phyloP scores from a whole-genome alignment of 2,797 vertebrate species.

The Pantherophis vulpinus region DNA sequence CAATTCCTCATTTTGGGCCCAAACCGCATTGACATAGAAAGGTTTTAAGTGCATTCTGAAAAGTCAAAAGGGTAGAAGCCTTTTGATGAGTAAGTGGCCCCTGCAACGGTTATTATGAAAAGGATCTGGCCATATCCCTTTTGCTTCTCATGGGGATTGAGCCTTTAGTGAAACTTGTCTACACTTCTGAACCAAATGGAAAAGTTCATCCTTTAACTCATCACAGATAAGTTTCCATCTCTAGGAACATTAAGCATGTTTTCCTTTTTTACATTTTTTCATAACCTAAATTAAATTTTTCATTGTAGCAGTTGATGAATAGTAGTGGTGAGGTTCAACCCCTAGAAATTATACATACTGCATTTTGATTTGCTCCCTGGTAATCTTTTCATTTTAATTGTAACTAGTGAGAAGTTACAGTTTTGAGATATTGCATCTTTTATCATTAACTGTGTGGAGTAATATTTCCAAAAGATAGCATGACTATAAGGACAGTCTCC shows the following conservation, averaged over 20 bases:
- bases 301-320: neutral
- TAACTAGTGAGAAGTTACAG: neutral
- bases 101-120: neutral
- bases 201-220: neutral
- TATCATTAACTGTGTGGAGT: neutral
- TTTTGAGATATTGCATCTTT: conserved; percentile 6
- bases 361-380: neutral
- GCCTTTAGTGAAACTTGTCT: neutral
- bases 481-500: neutral
- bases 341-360: neutral
- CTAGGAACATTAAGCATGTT: neutral
- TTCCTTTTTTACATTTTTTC: neutral
- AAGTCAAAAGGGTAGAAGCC: neutral
- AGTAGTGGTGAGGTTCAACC: neutral
- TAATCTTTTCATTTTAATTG: neutral
- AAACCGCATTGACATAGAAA: too few relatives aligned
- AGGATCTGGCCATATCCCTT: neutral
- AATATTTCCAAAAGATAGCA: conserved; percentile 3
- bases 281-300: neutral
- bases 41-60: too few relatives aligned
- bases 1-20: neutral
- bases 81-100: neutral
- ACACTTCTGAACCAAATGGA: neutral
- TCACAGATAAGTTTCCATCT: neutral
- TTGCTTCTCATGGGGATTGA: neutral